These are phyloP conservation scores for Tenthredo livida DNA, from an alignment of 2,888 invertebrate genomes.

Conservation along the genomic window DNA sequence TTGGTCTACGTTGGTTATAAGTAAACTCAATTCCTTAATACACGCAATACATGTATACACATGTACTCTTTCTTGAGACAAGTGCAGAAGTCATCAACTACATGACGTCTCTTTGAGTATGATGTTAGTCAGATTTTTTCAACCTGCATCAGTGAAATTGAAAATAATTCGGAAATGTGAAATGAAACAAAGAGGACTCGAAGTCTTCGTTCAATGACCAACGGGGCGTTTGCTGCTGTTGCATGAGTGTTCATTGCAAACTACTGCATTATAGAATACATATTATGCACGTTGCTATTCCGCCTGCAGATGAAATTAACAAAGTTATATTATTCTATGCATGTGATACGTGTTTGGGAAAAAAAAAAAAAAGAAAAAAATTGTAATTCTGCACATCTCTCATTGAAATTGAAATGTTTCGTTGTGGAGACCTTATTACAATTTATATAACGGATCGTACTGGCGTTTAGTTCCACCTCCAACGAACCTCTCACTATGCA, in stretches of 20 bases:
- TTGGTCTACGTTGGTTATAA: neutral
- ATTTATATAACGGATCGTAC: conserved; percentile 18
- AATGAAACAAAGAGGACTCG: neutral
- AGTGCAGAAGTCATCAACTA: neutral
- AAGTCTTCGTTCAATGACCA: conserved; percentile 2
- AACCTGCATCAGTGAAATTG: too few relatives aligned
- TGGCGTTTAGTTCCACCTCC: conserved; percentile 30
- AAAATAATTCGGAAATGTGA: too few relatives aligned
- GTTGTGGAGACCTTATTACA: neutral
- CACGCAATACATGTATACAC: neutral
- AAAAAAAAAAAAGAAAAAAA: neutral
- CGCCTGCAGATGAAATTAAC: neutral
- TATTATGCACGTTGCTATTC: too few relatives aligned
- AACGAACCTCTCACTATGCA: conserved; percentile 1
- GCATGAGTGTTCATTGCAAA: too few relatives aligned
- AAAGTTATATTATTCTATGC: neutral
- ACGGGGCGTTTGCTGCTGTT: conserved; percentile 10
- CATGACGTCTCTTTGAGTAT: too few relatives aligned
- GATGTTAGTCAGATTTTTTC: too few relatives aligned
- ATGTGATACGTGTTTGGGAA: neutral
- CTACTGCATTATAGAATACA: too few relatives aligned
- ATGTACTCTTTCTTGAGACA: neutral
- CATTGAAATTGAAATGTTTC: neutral
- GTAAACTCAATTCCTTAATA: neutral
- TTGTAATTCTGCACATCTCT: neutral